These are phyloP conservation scores for Harmothoe impar DNA, from an alignment of 2,888 invertebrate genomes.

Conservation along the genomic window DNA sequence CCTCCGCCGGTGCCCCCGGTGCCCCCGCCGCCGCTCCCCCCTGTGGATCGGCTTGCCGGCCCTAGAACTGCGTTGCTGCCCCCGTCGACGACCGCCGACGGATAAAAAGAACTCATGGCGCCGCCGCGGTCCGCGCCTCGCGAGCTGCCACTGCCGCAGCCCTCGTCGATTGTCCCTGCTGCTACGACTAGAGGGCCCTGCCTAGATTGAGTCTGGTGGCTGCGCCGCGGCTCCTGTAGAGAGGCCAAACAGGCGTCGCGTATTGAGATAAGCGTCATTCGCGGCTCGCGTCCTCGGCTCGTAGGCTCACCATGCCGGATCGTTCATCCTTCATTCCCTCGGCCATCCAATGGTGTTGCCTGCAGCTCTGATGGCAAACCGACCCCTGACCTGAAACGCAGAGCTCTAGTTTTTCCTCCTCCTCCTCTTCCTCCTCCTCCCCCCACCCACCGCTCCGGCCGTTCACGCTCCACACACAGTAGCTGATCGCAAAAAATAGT, in stretches of 20 bases:
- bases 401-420: slow-evolving; percentile 32
- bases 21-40: not conserved
- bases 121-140: not conserved
- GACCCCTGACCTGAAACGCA: slow-evolving; percentile 59
- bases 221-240: not conserved
- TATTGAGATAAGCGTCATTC: slow-evolving; percentile 10
- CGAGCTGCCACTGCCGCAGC: not conserved
- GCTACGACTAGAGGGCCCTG: not conserved
- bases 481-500: slow-evolving; percentile 56
- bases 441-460: not conserved
- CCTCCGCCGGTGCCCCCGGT: not conserved
- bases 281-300: not conserved
- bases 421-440: not conserved
- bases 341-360: slow-evolving; percentile 59
- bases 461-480: not conserved
- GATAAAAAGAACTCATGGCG: slow-evolving; percentile 57
- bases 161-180: not conserved
- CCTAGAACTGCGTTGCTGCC: not conserved
- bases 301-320: not conserved
- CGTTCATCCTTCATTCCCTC: slow-evolving; percentile 49
- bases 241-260: slow-evolving; percentile 14
- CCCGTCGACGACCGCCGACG: not conserved
- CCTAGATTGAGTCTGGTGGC: not conserved
- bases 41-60: not conserved
- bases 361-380: slow-evolving; percentile 54